Base-by-base conservation (phyloP, 2,888 invertebrate species). In the Malthinus seriepunctatus region DNA sequence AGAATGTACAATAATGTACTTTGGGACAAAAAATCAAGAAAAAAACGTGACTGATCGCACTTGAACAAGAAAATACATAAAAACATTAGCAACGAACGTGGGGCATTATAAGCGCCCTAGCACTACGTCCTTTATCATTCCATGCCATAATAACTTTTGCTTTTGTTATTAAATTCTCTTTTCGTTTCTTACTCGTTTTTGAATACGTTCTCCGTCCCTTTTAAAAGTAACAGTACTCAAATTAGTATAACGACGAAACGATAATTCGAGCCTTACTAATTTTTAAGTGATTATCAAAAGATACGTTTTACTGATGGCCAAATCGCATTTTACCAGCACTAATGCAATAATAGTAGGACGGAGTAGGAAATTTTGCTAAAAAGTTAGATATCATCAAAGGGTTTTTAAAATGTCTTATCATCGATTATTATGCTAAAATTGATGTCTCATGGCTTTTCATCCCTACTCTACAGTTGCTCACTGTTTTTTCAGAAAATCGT, bases 171-270 rank as follows among this genome's bases (percentile, higher is more conserved):
- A 55, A 54, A 53, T 59, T 62, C 52, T 51, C 52, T 60, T 38
- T 39, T 48, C 42, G 47, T 46, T 46, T 46, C 47, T 55, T 42
- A 51, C 38, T 51, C 39, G 44, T 51, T 61, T 60, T 56, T 35
- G 45, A 37, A 31, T 42, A 12, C 39, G 12, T 23, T 23, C 31
- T 34, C 55, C 39, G 23, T 48, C 55, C 51, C 57, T 42, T 56
- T 59, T 49, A 38, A 55, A 66, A 61, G 64, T 64, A 59, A 60
- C 59, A 63, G 60, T 61, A 56, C 47, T 32, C 52, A 48, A 56
- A 62, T 23, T 23, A 23, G 23, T 23, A n/a, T n/a, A 15, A 42
- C 10, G 39, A 14, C 39, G 10, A 14, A 42, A 15, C 39, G 39
- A 15, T 15, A 15, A 42, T 42, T 5, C 39, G 39, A 15, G 15